Evolutionary conservation across 2,888 invertebrate species (phyloP).

Genomic region (Capitulum mitella): DNA sequence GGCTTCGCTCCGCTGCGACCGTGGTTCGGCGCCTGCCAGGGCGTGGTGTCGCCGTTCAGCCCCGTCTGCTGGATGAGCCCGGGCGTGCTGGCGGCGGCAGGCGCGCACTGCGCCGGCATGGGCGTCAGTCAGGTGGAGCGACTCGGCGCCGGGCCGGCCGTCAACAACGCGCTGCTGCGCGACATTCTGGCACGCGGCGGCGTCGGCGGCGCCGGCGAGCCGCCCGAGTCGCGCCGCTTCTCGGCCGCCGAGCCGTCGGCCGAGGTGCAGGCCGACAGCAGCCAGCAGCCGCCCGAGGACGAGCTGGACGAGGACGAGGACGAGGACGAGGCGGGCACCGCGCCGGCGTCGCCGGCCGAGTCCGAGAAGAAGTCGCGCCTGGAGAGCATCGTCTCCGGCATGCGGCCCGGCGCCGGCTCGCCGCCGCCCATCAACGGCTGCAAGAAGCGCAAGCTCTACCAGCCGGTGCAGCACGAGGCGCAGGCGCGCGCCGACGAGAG

Average conservation of each 20-base stretch:
- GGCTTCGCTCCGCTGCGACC: not conserved
- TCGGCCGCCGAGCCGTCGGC: slow-evolving; percentile 28
- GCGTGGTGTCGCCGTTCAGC: slow-evolving; percentile 29
- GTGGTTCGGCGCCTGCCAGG: not conserved
- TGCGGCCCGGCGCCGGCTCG: slow-evolving; percentile 53
- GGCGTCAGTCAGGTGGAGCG: slow-evolving; percentile 28
- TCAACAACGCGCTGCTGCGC: slow-evolving; percentile 34
- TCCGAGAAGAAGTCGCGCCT: slow-evolving; percentile 73
- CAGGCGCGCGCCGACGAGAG: slow-evolving; percentile 43
- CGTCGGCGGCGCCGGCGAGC: slow-evolving; percentile 30
- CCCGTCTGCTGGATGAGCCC: slow-evolving; percentile 35
- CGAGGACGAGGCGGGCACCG: slow-evolving; percentile 30
- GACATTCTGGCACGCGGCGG: slow-evolving; percentile 34
- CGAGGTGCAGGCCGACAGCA: slow-evolving; percentile 32
- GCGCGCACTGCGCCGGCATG: slow-evolving; percentile 33
- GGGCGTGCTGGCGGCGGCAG: slow-evolving; percentile 32
- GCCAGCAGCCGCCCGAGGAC: slow-evolving; percentile 31
- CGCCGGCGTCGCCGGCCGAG: slow-evolving; percentile 34
- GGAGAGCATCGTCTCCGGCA: slow-evolving; percentile 89
- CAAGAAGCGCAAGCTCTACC: slow-evolving; percentile 90
- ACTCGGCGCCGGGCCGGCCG: not conserved
- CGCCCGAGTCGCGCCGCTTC: slow-evolving; percentile 33
- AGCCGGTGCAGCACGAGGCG: slow-evolving; percentile 82
- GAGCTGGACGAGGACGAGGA: slow-evolving; percentile 34
- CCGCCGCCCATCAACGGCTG: slow-evolving; percentile 67